Evolutionary conservation across 2,797 vertebrate species (phyloP), one percentile per base, ranked within the genome.

Genomic region (Mus minutoides): DNA sequence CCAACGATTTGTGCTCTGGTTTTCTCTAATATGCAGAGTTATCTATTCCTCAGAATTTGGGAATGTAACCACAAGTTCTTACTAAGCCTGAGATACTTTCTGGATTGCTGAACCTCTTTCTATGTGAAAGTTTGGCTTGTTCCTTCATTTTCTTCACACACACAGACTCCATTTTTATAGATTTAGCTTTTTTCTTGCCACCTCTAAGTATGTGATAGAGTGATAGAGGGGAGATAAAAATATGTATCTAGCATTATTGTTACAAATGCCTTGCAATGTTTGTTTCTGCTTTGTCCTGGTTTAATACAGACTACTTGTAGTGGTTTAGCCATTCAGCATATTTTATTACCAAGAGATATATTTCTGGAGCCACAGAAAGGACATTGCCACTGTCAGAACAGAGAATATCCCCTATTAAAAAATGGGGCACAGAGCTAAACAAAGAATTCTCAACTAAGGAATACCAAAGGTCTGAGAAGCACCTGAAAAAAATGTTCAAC

Each of bases 261-360:
- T 92, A 78, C 46, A 24, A 86, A 94, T 56, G 90, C 5, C 13
- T 92, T 31, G 67, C 46, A 90, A 62, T 77, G n/a, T 29, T 94
- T 93, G 2, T 49, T 49, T 88, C 58, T 80, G 9, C 16, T 90
- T 29, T 95, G 64, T 37, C 19, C 60, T 86, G 26, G 34, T 92
- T 19, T 31, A 94, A 67, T 62, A 37, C 43, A 92, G 43, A 84
- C 34, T 80, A 71, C 37, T 3, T 79, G 52, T 31, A 80, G 22
- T 85, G 62, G 14, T 88, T 95, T 84, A 95, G 10, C 22, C 69
- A 96, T 54, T 95, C 40, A 90, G 43, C 34, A 69, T 78, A 67
- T 94, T 89, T 88, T 73, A 22, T 93, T 86, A 79, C 17, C 92
- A 84, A 4, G 34, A 94, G 62, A 89, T 49, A 71, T 14, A 88